These are phyloP conservation scores for Chionomys nivalis DNA, from an alignment of 2,113 vertebrate genomes.

Conservation along the genomic window DNA sequence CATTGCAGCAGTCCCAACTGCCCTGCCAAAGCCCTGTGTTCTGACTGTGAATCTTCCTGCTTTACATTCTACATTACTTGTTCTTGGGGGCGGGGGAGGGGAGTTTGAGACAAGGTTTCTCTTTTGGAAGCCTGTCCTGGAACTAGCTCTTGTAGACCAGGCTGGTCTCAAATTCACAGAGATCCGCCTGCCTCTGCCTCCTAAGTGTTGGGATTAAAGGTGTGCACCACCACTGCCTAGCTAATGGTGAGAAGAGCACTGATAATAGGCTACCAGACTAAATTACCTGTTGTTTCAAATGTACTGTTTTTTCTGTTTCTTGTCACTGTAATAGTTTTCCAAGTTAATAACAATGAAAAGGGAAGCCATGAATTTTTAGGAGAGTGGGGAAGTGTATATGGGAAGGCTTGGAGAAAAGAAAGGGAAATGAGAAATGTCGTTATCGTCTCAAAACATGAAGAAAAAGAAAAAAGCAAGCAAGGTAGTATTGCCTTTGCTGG, in stretches of 20 bases:
- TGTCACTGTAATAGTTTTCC: background rate
- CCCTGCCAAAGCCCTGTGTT: background rate
- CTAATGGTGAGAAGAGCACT: background rate
- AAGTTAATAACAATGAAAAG: background rate
- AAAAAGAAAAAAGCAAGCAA: background rate
- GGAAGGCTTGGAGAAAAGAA: background rate
- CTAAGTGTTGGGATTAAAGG: no score
- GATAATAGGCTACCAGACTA: background rate
- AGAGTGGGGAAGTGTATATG: background rate
- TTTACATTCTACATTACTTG: background rate
- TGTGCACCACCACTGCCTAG: background rate
- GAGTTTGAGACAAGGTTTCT: no score
- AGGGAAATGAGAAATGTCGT: background rate
- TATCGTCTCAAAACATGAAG: background rate
- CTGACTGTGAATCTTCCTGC: background rate
- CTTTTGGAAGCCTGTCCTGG: no score
- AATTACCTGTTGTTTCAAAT: background rate
- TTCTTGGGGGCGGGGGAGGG: no score
- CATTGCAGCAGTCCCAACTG: background rate
- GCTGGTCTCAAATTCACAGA: no score
- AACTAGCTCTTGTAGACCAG: no score
- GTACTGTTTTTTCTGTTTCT: background rate
- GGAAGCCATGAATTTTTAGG: background rate
- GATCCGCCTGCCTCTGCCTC: no score
- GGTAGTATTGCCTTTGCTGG: background rate